Conservation (phyloP, 1,140 invertebrate species). For the Procambarus clarkii region DNA sequence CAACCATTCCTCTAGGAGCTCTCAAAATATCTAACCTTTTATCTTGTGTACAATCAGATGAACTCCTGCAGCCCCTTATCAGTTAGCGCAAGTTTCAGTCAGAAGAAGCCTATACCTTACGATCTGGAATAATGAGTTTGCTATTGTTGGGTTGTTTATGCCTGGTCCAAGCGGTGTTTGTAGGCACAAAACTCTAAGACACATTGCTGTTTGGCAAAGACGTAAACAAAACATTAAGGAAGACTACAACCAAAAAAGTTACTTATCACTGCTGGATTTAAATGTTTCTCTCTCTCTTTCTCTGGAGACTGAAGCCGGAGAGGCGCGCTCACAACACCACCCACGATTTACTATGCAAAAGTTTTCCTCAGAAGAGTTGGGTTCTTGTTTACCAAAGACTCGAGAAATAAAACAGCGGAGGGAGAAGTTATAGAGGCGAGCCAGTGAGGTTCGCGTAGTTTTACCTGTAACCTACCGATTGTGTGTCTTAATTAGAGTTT, state of each 20-base stretch:
- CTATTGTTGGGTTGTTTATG: slow-evolving; percentile 39
- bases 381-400: slow-evolving; percentile 59
- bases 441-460: slow-evolving; percentile 36
- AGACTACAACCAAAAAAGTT: not conserved
- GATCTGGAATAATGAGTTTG: slow-evolving; percentile 33
- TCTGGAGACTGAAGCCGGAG: not conserved
- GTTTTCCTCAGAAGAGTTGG: slow-evolving; percentile 55
- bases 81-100: slow-evolving; percentile 21
- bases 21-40: not conserved
- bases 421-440: not conserved
- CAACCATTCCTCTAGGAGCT: not conserved
- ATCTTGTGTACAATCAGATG: not conserved
- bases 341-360: slow-evolving; percentile 57
- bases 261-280: slow-evolving; percentile 34
- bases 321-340: slow-evolving; percentile 7
- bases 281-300: slow-evolving; percentile 15
- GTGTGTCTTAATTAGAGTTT: slow-evolving; percentile 59
- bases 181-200: not conserved
- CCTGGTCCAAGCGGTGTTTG: not conserved
- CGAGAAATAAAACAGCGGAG: slow-evolving; percentile 49
- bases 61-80: slow-evolving; percentile 49
- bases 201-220: not conserved
- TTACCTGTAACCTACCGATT: slow-evolving; percentile 52
- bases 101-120: slow-evolving; percentile 32
- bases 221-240: slow-evolving; percentile 5